Evolutionary conservation across 2,888 invertebrate genomes (phyloP), one percentile per base, ranked within the genome.

Genomic region (Hylaea fasciaria): DNA sequence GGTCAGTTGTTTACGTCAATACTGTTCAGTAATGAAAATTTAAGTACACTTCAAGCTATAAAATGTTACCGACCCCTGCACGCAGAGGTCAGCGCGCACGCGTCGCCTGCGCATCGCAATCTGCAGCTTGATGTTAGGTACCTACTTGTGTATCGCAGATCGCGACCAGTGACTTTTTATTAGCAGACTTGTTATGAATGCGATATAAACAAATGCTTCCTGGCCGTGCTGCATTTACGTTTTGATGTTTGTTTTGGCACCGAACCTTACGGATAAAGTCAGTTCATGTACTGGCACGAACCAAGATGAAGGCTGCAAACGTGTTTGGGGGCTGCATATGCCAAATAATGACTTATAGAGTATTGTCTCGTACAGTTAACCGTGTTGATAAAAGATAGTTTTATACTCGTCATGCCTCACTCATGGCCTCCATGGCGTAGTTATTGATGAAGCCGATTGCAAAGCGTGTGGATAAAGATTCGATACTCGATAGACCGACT

Each of bases 61-160:
- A 66, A 71, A 64, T 64, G 82, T 83, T 78, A 51, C 10, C 3
- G n/a, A 52, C 68, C 67, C 60, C 77, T 86, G 83, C 44, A n/a
- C 49, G 43, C 56, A 57, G 64, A 71, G 80, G 76, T 57, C 64
- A 69, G 69, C 61, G 78, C 84, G 89, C 89, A 87, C 89, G 88
- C 84, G 88, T 83, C 87, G 81, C 74, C 73, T 56, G 81, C 81
- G 76, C 81, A 77, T 72, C 73, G 70, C 78, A 75, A 79, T 79
- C 78, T 77, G 77, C 80, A 73, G 71, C 70, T 69, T 65, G 65
- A 67, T n/a, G n/a, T n/a, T 22, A 22, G 22, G 22, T 68, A 69
- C 71, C 72, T 67, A 75, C 74, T 81, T 74, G 69, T 77, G 80
- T 74, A 61, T 29, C 14, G 12, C 11, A 40, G 50, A 51, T 51